phyloP scores from a whole-genome alignment of 2,888 invertebrate genomes.

The Asteroscopus sphinx region DNA sequence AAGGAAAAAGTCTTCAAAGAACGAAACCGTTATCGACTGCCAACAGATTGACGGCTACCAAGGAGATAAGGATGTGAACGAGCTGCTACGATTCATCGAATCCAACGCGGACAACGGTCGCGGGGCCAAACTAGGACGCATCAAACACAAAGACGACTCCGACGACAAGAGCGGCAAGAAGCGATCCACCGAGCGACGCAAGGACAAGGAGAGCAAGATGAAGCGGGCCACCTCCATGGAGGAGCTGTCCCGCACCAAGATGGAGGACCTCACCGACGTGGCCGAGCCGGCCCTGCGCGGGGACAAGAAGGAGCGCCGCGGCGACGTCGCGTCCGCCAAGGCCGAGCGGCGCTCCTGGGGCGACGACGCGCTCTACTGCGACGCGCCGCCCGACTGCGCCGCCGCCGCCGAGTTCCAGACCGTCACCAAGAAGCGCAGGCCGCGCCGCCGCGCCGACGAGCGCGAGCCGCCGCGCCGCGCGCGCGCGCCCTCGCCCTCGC shows the following conservation, averaged over 20 bases:
- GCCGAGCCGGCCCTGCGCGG: conserved; percentile 67
- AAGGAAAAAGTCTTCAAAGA: conserved; percentile 90
- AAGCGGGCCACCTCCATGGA: conserved; percentile 95
- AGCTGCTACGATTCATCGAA: conserved; percentile 94
- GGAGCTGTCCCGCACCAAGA: conserved; percentile 94
- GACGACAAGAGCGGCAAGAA: conserved; percentile 86
- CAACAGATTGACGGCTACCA: conserved; percentile 94
- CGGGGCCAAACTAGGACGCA: conserved; percentile 74
- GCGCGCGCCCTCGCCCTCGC: conserved; percentile 87
- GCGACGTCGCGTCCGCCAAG: conserved; percentile 74
- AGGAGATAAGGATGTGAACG: conserved; percentile 94
- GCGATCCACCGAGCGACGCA: conserved; percentile 85
- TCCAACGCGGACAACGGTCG: conserved; percentile 86
- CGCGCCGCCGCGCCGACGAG: conserved; percentile 92
- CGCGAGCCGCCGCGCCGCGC: conserved; percentile 64
- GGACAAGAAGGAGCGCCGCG: conserved; percentile 56
- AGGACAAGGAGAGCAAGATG: conserved; percentile 81
- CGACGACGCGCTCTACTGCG: conserved; percentile 89
- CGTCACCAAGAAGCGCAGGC: conserved; percentile 95
- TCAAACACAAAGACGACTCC: conserved; percentile 81
- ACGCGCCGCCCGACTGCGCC: conserved; percentile 49
- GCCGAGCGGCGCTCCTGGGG: conserved; percentile 92
- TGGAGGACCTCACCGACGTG: conserved; percentile 91
- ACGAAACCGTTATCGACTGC: conserved; percentile 90
- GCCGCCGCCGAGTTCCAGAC: conserved; percentile 92